These are phyloP conservation scores for Agrotis clavis DNA, from an alignment of 2,888 invertebrate species.

Conservation along the genomic window DNA sequence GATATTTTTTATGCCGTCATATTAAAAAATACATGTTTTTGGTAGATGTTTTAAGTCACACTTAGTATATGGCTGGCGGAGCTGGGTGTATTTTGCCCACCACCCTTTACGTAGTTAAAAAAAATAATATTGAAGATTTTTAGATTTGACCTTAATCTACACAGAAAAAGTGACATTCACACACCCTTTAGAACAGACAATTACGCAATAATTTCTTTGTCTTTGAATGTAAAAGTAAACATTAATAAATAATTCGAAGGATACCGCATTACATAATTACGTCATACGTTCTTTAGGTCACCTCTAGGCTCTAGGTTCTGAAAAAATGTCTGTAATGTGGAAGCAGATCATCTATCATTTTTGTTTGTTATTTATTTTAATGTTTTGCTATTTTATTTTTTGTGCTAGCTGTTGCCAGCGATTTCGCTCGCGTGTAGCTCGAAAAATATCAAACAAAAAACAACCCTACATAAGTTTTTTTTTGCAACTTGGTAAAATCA, in stretches of 20 bases:
- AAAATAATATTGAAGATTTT: not conserved
- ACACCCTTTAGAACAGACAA: not conserved
- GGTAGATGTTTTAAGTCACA: too few species aligned
- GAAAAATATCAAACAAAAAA: too few species aligned
- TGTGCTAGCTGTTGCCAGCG: too few species aligned
- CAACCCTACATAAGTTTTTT: too few species aligned
- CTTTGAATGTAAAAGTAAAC: constrained; percentile 14
- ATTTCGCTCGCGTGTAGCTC: too few species aligned
- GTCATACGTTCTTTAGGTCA: not conserved
- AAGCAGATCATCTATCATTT: constrained; percentile 28
- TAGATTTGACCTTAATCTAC: not conserved
- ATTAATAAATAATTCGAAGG: constrained; percentile 1
- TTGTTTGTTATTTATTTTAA: not conserved
- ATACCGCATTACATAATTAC: not conserved
- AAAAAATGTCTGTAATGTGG: constrained; percentile 9
- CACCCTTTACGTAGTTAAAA: too few species aligned
- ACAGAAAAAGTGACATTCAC: not conserved
- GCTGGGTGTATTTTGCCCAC: too few species aligned
- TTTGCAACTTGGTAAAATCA: too few species aligned
- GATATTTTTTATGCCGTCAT: too few species aligned
- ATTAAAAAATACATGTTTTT: too few species aligned
- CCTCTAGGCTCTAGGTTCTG: not conserved
- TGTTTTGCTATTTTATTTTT: not conserved
- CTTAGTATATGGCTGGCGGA: too few species aligned
- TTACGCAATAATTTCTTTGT: not conserved